Evolutionary conservation across 2,797 vertebrate species (phyloP), one percentile per base, ranked within the genome.

Genomic region (Cuniculus paca): DNA sequence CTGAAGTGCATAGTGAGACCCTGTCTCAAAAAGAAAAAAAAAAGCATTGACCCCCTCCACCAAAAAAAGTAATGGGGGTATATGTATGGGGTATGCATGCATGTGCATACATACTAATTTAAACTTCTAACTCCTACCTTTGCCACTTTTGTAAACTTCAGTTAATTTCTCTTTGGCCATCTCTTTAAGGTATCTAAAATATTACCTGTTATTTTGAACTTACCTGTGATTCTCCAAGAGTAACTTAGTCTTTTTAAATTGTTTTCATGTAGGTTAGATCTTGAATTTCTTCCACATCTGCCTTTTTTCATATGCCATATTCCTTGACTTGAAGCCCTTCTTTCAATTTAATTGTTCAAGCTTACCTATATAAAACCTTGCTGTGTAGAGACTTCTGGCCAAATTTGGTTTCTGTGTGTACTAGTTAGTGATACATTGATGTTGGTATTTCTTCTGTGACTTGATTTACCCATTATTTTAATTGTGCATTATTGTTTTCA

Each of bases 171-270:
- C 79, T 93, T 89, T 63, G 58, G 65, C 36, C 22, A 63, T 12
- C 24, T 85, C 17, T 88, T 90, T 4, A 26, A 92, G 58, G 26
- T 63, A 16, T 78, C 88, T 84, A 82, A 94, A 36, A 68, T 94
- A 9, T 36, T 52, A 24, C 77, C 72, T 70, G 94, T 61, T 90
- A 86, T 88, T 61, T 16, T 75, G 65, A 45, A 75, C 45, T 70
- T 26, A 36, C 31, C 26, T 89, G 10, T 16, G 75, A 1, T 95
- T 91, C 31, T 36, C 34, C 39, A 88, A 36, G 34, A 81, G 68
- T 84, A 70, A 63, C n/a, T 88, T 90, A 48, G 39, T 93, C 19
- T 60, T 90, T 93, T 95, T 84, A 88, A 88, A 79, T 50, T 83
- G 75, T 5, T 85, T 94, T 93, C 36, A 26, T 89, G 80, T 89